Evolutionary conservation across 1,140 invertebrate genomes (phyloP).

Genomic region (Drosophila burlai): DNA sequence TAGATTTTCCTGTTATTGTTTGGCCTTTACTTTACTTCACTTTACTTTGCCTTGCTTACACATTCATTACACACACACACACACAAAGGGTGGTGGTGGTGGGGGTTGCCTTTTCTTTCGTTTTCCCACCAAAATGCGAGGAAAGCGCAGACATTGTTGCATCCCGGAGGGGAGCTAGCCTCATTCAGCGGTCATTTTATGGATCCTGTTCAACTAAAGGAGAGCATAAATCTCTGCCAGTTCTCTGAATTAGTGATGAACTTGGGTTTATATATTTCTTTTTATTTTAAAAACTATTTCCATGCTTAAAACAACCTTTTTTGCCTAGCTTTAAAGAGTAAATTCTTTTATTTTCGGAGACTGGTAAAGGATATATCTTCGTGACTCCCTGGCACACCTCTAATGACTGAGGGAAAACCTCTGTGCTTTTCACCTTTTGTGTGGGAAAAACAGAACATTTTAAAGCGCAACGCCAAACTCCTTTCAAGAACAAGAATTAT

Average conservation of each 20-base stretch:
- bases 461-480: slow-evolving; percentile 31
- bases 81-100: slow-evolving; percentile 9
- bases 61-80: slow-evolving; percentile 42
- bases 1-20: slow-evolving; percentile 47
- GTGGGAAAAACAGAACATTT: slow-evolving; percentile 21
- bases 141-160: slow-evolving; percentile 57
- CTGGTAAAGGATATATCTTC: too few species aligned
- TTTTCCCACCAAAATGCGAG: slow-evolving; percentile 3
- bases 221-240: slow-evolving; percentile 53
- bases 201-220: slow-evolving; percentile 67
- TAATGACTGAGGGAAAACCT: slow-evolving; percentile 1
- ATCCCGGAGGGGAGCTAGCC: slow-evolving; percentile 18
- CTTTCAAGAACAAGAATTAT: slow-evolving; percentile 41
- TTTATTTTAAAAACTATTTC: background rate
- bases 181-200: slow-evolving; percentile 75
- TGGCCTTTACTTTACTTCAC: slow-evolving; percentile 39
- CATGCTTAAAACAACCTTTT: background rate
- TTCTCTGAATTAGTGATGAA: background rate
- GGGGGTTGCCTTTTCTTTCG: slow-evolving; percentile 3
- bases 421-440: background rate
- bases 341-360: background rate
- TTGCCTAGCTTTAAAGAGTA: too few species aligned
- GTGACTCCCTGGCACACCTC: background rate
- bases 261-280: too few species aligned
- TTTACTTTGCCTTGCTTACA: slow-evolving; percentile 14